Evolutionary conservation across 2,888 invertebrate genomes (phyloP), one percentile per base, ranked within the genome.

Genomic region (Agonopterix alstromeriana): DNA sequence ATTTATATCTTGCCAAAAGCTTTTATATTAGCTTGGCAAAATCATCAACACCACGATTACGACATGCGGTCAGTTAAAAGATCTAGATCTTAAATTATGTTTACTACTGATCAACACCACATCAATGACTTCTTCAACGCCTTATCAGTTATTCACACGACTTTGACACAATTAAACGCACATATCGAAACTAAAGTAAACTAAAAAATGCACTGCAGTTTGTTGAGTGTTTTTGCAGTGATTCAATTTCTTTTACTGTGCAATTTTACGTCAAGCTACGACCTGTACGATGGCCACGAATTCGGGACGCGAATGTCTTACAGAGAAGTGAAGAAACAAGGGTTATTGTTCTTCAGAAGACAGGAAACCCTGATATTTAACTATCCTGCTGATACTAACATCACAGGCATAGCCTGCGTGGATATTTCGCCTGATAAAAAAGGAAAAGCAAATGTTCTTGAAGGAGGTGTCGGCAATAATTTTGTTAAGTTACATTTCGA

Each of bases 301-400:
- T 76, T 73, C 50, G 67, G 70, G 11, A 60, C 65, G 1, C 63
- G 75, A 9, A 76, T 74, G 74, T 66, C 75, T 0, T 75, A 73
- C 27, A 53, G 10, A 8, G 64, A 74, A 59, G 69, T 76, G 41
- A 74, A 76, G 48, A 73, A 72, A 48, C 67, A 69, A 10, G 74
- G 73, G 3, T 47, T 76, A 2, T 36, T 72, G 9, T 74, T 75
- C 53, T 67, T 73, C 41, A 67, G 56, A 52, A 54, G 75, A 36
- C 52, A 63, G n/a, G 58, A 58, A 49, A 55, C 51, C 2, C 48
- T 70, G 8, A 40, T 49, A 1, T 64, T 73, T 17, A 36, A 50
- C 0, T 76, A 74, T 56, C 74, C 76, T 3, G 11, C 43, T n/a
- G 63, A 67, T 10, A 71, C 70, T 0, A 61, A 56, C 14, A 75